Percentiles rank a stretch among this genome's conserved stretches.
Conservation (phyloP, 1,140 invertebrate genomes). For the Apis dorsata region DNA sequence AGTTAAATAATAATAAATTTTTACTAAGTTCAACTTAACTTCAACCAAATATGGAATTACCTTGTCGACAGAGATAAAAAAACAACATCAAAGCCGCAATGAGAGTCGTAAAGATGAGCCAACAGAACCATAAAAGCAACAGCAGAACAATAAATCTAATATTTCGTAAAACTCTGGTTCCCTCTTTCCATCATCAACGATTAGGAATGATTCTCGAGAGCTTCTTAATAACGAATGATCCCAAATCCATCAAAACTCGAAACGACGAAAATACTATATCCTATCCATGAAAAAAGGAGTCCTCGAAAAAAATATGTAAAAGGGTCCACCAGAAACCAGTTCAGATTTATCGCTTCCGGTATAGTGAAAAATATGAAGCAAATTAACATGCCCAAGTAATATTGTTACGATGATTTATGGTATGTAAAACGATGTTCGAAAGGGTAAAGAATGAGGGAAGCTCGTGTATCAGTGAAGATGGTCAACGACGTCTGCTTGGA, state of each 20-base stretch:
- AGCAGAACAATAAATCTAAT: not conserved
- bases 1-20: too few species aligned
- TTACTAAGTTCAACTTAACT: too few species aligned
- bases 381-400: constrained; percentile 8
- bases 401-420: constrained; percentile 12
- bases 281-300: not conserved
- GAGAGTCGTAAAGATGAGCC: not conserved
- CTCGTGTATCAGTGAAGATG: constrained; percentile 11
- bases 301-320: not conserved
- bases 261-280: not conserved
- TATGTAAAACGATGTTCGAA: not conserved
- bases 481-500: constrained; percentile 50
- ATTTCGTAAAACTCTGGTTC: constrained; percentile 7
- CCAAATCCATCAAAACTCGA: not conserved
- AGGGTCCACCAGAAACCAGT: not conserved
- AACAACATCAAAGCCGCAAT: not conserved
- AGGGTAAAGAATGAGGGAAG: not conserved
- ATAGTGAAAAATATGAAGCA: not conserved
- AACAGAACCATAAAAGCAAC: constrained; percentile 16
- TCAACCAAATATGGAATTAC: too few species aligned
- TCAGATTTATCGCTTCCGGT: constrained; percentile 18
- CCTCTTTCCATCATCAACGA: not conserved
- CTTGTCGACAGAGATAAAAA: too few species aligned
- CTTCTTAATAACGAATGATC: not conserved
- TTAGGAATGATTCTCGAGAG: not conserved